A percentile compares a stretch with the other conserved stretches of the same genome.
Conservation (phyloP, 2,797 vertebrate species). For the Squalus acanthias region DNA sequence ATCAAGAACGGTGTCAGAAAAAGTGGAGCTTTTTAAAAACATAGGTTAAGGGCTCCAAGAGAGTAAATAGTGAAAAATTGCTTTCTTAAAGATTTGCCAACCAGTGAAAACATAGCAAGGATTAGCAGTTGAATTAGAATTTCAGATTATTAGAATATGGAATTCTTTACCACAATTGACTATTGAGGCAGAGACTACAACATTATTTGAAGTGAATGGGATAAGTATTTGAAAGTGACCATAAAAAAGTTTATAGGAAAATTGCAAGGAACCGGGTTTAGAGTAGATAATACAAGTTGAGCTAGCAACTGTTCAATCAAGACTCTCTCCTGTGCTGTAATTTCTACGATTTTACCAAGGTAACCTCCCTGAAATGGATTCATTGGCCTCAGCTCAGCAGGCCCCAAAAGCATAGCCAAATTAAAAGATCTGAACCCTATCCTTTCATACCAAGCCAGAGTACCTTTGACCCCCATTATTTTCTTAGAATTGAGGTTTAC, state of each 20-base stretch:
- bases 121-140: not conserved
- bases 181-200: not conserved
- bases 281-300: not conserved
- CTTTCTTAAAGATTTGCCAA: not conserved
- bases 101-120: not conserved
- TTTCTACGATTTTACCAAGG: not conserved
- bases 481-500: not conserved
- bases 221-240: not conserved
- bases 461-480: not conserved
- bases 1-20: not conserved
- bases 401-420: not conserved
- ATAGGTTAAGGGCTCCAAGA: not conserved
- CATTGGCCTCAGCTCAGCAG: not conserved
- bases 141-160: too few species aligned
- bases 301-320: not conserved
- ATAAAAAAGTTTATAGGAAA: not conserved
- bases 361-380: not conserved
- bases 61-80: not conserved
- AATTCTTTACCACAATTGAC: not conserved
- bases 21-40: not conserved
- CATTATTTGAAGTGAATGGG: not conserved
- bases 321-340: too few species aligned
- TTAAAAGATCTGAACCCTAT: not conserved
- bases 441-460: not conserved
- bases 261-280: not conserved